A percentile compares a stretch with the other conserved stretches of the same genome.
These are phyloP conservation scores for Chloebia gouldiae DNA, from an alignment of 2,113 vertebrate species.

Conservation along the genomic window DNA sequence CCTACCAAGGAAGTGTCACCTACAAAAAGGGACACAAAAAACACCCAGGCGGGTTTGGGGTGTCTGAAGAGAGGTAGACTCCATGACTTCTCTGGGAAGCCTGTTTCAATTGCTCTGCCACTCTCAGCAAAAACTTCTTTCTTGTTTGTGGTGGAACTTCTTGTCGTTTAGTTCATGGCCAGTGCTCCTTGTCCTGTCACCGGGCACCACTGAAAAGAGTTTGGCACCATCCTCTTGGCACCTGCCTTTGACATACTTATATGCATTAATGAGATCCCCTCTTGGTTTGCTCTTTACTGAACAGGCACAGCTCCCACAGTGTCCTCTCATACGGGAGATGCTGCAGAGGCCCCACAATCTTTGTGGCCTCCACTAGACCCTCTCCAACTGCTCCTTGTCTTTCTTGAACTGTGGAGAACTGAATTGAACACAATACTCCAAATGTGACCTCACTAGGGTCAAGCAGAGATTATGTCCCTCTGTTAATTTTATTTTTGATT, in stretches of 20 bases:
- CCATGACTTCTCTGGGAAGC: no score
- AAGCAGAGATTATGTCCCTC: background rate
- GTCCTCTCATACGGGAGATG: rapidly evolving
- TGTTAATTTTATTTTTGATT: background rate
- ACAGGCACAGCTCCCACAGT: background rate
- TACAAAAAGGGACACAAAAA: background rate
- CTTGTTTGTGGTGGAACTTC: background rate
- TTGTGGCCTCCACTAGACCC: background rate
- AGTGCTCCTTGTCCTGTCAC: background rate
- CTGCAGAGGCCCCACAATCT: rapidly evolving
- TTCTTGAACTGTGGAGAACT: background rate
- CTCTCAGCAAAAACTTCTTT: background rate
- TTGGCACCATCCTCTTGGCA: background rate
- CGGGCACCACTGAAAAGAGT: no score
- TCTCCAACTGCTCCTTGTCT: background rate
- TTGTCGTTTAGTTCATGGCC: background rate
- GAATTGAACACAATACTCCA: background rate
- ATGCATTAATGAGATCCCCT: background rate
- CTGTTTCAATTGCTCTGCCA: background rate
- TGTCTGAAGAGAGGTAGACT: background rate
- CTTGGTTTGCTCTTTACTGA: background rate
- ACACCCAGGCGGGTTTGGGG: background rate
- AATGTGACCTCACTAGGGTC: background rate
- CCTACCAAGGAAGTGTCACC: background rate
- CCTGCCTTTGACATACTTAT: no score